These are phyloP conservation scores for Solen grandis DNA, from an alignment of 1,140 invertebrate species.

Conservation along the genomic window DNA sequence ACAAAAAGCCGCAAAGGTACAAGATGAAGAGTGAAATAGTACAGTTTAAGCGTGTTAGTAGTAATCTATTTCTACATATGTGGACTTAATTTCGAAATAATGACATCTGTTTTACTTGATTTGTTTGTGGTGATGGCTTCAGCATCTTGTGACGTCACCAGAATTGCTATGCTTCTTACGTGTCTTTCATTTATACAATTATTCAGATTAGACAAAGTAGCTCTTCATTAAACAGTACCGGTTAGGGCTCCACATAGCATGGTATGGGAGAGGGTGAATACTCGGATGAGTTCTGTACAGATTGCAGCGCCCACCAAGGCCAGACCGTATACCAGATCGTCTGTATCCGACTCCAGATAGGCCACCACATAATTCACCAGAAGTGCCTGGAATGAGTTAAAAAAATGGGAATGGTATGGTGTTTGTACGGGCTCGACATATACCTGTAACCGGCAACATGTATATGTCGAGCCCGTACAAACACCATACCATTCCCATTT, in stretches of 20 bases:
- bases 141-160: neutral
- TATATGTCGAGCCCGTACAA: neutral
- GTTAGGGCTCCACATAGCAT: constrained; percentile 34
- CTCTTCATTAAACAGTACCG: neutral
- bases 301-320: constrained; percentile 22
- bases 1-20: too few species aligned
- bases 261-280: constrained; percentile 13
- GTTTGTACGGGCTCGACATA: neutral
- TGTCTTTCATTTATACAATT: neutral
- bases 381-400: constrained; percentile 23
- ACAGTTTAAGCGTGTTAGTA: too few species aligned
- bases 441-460: neutral
- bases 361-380: constrained; percentile 27
- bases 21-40: too few species aligned
- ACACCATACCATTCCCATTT: neutral
- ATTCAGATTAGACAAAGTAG: neutral
- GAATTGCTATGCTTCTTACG: neutral
- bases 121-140: neutral
- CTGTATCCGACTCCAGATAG: constrained; percentile 25
- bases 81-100: neutral
- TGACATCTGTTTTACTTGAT: neutral
- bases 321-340: constrained; percentile 15
- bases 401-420: neutral
- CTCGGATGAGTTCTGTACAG: constrained; percentile 22
- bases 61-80: neutral